Percentiles rank a stretch among this genome's conserved stretches.
Evolutionary conservation across 2,113 vertebrate species (phyloP).

Genomic region (Hucho hucho): DNA sequence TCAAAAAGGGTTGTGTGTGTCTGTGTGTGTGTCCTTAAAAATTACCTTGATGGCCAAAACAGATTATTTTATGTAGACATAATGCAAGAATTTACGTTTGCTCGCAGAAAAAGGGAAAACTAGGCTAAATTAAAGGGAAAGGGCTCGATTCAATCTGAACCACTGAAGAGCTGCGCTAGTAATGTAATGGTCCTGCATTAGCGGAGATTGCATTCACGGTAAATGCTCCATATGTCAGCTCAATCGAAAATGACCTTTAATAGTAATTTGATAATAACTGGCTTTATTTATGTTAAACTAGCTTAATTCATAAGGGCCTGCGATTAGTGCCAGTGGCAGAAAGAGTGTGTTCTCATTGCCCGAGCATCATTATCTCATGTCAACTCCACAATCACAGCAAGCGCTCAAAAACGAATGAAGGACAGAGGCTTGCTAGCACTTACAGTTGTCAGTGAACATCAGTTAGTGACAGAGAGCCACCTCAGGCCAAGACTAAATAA

Average conservation of each 20-base stretch:
- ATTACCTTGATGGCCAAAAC: slow-evolving; percentile 50
- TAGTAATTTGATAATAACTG: too few species aligned
- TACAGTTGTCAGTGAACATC: slow-evolving; percentile 14
- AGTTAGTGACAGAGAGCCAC: slow-evolving; percentile 43
- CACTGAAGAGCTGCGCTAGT: too few species aligned
- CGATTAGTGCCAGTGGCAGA: not conserved
- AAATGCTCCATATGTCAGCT: too few species aligned
- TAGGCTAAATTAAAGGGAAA: not conserved
- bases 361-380: slow-evolving; percentile 33
- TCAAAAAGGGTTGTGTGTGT: slow-evolving; percentile 43
- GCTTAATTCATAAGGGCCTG: not conserved
- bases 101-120: not conserved
- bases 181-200: too few species aligned
- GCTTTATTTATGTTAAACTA: too few species aligned
- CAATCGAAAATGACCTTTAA: too few species aligned
- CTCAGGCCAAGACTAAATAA: slow-evolving; percentile 13
- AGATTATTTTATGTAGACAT: slow-evolving; percentile 61
- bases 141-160: too few species aligned
- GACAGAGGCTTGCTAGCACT: slow-evolving; percentile 19
- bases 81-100: slow-evolving; percentile 46
- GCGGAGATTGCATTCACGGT: too few species aligned
- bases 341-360: not conserved
- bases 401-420: slow-evolving; percentile 44
- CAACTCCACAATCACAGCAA: slow-evolving; percentile 46
- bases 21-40: not conserved